Evolutionary conservation across 2,888 invertebrate genomes (phyloP).

Genomic region (Oligia latruncula): DNA sequence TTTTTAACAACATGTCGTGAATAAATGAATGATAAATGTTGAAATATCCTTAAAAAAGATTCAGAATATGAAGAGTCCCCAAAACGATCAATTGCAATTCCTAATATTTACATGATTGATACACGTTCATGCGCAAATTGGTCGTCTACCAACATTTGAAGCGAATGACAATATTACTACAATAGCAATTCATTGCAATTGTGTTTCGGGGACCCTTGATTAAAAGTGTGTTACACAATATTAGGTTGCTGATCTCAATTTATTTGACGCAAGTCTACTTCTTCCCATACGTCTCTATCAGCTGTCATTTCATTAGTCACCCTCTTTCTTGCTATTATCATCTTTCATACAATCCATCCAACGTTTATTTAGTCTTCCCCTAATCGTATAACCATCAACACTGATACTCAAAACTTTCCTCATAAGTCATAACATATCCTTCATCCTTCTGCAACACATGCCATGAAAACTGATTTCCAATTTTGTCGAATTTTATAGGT

Average conservation of each 20-base stretch:
- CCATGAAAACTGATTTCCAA: neutral
- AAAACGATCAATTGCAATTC: too few species aligned
- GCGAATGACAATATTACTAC: too few species aligned
- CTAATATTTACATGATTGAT: too few species aligned
- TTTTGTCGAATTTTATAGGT: neutral
- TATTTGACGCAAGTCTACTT: neutral
- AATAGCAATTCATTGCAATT: too few species aligned
- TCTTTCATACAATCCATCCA: neutral
- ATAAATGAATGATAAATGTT: neutral
- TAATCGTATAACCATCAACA: neutral
- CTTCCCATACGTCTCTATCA: neutral
- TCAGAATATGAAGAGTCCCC: too few species aligned
- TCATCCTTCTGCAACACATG: neutral
- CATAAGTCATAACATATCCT: neutral
- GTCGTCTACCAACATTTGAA: too few species aligned
- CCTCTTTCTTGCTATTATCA: neutral
- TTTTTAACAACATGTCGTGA: neutral
- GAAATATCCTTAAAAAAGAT: too few species aligned
- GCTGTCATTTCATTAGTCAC: too few species aligned
- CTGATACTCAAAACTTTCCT: neutral
- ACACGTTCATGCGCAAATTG: too few species aligned
- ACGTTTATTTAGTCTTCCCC: neutral
- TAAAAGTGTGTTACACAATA: too few species aligned
- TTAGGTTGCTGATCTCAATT: neutral
- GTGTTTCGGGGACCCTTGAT: too few species aligned